Conservation (phyloP, 2,888 invertebrate genomes). For the Creontiades dilutus region DNA sequence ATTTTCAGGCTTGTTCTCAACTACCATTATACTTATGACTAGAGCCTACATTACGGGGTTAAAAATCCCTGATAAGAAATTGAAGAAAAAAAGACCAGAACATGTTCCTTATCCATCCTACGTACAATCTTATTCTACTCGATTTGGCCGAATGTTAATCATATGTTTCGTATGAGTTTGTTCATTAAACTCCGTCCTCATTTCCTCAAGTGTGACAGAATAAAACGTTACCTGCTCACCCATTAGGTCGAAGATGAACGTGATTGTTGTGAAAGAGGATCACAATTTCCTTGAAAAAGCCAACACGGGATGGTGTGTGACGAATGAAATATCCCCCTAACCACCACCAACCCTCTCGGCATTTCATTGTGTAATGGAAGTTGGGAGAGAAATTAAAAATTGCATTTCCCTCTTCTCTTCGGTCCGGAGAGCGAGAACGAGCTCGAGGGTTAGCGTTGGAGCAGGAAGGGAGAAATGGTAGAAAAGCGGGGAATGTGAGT, state of each 20-base stretch:
- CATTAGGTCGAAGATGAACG: slow-evolving; percentile 20
- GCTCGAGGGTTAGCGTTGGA: not conserved
- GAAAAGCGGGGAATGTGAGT: not conserved
- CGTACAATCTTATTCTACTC: too few relatives aligned
- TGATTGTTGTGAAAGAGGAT: slow-evolving; percentile 41
- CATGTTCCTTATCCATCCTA: too few relatives aligned
- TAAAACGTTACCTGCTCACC: too few relatives aligned
- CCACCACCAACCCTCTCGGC: slow-evolving; percentile 12
- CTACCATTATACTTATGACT: too few relatives aligned
- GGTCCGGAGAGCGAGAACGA: not conserved
- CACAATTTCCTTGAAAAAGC: not conserved
- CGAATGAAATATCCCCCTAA: slow-evolving; percentile 55
- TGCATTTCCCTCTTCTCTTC: slow-evolving; percentile 44
- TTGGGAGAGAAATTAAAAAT: slow-evolving; percentile 69
- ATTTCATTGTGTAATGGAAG: slow-evolving; percentile 69
- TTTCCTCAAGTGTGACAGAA: too few relatives aligned
- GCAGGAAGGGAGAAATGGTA: slow-evolving; percentile 24
- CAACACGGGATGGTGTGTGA: not conserved
- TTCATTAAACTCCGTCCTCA: too few relatives aligned
- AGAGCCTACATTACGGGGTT: too few relatives aligned
- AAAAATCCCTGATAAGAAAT: too few relatives aligned
- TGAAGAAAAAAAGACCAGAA: too few relatives aligned
- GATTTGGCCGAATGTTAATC: too few relatives aligned
- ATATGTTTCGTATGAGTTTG: too few relatives aligned
- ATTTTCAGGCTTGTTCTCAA: too few relatives aligned